A percentile compares a stretch with the other conserved stretches of the same genome.
These are phyloP conservation scores for Paraplagusia blochii DNA, from an alignment of 2,113 vertebrate genomes.

Conservation along the genomic window DNA sequence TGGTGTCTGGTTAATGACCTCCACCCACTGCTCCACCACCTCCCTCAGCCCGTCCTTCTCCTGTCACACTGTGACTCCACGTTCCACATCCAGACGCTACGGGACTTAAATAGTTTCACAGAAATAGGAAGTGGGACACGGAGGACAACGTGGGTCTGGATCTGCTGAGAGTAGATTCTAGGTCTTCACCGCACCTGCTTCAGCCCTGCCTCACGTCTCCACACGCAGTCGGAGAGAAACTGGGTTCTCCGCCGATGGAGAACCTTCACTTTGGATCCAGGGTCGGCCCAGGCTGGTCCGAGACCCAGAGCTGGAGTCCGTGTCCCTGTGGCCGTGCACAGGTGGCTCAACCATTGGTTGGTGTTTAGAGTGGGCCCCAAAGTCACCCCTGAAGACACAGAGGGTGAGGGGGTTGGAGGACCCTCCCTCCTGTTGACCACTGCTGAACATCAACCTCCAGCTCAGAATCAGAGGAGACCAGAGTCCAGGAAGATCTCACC, in stretches of 20 bases:
- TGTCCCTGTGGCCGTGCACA: background rate
- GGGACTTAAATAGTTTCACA: slow-evolving; percentile 24
- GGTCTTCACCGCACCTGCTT: slow-evolving; percentile 14
- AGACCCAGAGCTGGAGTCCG: slow-evolving; percentile 2
- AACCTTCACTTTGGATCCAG: too few relatives aligned
- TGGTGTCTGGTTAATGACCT: background rate
- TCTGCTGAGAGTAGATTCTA: slow-evolving; percentile 9
- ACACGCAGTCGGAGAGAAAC: background rate
- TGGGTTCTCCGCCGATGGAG: too few relatives aligned
- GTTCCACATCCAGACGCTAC: slow-evolving; percentile 1
- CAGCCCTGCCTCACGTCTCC: background rate
- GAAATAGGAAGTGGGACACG: slow-evolving; percentile 25
- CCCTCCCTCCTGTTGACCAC: too few relatives aligned
- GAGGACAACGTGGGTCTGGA: slow-evolving; percentile 34
- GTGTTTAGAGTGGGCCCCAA: too few relatives aligned
- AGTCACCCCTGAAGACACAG: background rate
- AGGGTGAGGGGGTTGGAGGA: too few relatives aligned
- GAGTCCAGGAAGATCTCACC: too few relatives aligned
- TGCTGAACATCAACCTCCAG: too few relatives aligned
- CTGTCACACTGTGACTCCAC: background rate
- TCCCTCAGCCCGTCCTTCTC: slow-evolving; percentile 17
- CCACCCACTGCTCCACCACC: background rate
- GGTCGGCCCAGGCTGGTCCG: too few relatives aligned
- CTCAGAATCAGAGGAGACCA: too few relatives aligned
- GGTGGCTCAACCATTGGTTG: too few relatives aligned